These are phyloP conservation scores for Monomorium pharaonis DNA, from an alignment of 1,140 invertebrate species.

Conservation along the genomic window DNA sequence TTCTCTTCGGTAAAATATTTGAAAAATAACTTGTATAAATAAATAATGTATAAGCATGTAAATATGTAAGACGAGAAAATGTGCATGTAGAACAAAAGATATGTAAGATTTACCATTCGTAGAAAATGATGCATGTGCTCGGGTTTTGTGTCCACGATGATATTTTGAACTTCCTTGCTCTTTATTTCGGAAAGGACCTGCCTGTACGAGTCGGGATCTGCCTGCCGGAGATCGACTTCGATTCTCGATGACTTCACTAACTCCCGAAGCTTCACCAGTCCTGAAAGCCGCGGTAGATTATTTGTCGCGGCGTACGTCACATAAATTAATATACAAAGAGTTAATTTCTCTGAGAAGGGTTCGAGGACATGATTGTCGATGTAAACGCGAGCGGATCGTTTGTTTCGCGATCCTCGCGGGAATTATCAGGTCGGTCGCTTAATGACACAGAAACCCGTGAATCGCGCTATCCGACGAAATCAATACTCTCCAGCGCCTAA, in stretches of 20 bases:
- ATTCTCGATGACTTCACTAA: slow-evolving; percentile 84
- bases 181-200: slow-evolving; percentile 87
- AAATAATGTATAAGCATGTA: not conserved
- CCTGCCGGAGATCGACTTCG: slow-evolving; percentile 87
- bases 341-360: not conserved
- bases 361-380: not conserved
- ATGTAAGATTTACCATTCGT: slow-evolving; percentile 84
- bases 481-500: slow-evolving; percentile 83
- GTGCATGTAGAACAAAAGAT: no score
- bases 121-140: slow-evolving; percentile 87
- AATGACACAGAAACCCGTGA: slow-evolving; percentile 83
- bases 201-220: slow-evolving; percentile 86
- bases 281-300: slow-evolving; percentile 78
- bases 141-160: slow-evolving; percentile 87
- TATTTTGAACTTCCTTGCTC: slow-evolving; percentile 87
- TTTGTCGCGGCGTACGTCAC: not conserved
- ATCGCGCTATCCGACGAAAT: slow-evolving; percentile 84
- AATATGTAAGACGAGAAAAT: not conserved
- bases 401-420: slow-evolving; percentile 39
- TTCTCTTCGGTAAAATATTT: not conserved
- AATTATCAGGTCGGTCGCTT: slow-evolving; percentile 77
- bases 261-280: slow-evolving; percentile 87
- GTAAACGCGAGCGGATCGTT: slow-evolving; percentile 21
- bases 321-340: not conserved
- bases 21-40: not conserved